Evolutionary conservation across 2,888 invertebrate species (phyloP).

Genomic region (Blomia tropicalis): DNA sequence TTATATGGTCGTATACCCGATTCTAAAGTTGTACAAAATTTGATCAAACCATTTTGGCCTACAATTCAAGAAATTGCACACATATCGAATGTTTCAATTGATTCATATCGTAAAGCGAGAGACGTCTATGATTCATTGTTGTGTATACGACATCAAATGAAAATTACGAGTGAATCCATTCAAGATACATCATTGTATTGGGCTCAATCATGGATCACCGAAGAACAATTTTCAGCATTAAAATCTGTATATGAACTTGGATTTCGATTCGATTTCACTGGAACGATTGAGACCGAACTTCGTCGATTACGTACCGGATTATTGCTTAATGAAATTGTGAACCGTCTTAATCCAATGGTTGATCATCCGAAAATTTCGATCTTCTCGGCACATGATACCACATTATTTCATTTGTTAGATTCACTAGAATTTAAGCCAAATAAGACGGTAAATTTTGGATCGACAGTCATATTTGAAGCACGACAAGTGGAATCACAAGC

Average conservation of each 20-base stretch:
- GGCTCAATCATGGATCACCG: constrained; percentile 8
- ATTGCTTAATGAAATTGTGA: background rate
- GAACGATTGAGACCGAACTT: background rate
- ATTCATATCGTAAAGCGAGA: background rate
- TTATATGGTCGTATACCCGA: background rate
- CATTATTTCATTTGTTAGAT: background rate
- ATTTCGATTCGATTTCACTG: constrained; percentile 6
- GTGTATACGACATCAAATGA: background rate
- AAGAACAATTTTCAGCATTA: background rate
- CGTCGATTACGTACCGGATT: background rate
- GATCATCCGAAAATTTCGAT: background rate
- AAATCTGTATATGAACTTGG: background rate
- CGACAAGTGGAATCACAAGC: too few relatives aligned
- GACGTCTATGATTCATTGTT: background rate
- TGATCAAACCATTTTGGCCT: background rate
- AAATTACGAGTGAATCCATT: background rate
- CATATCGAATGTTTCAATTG: background rate
- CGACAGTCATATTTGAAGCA: background rate
- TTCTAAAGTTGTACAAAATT: background rate
- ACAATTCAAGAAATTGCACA: background rate
- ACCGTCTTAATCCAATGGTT: background rate
- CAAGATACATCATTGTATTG: background rate
- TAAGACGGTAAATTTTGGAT: background rate
- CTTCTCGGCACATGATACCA: constrained; percentile 1
- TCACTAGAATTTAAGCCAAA: background rate